A percentile compares a stretch with the other conserved stretches of the same genome.
phyloP scores from a whole-genome alignment of 2,113 vertebrate species.

The Propithecus coquereli region DNA sequence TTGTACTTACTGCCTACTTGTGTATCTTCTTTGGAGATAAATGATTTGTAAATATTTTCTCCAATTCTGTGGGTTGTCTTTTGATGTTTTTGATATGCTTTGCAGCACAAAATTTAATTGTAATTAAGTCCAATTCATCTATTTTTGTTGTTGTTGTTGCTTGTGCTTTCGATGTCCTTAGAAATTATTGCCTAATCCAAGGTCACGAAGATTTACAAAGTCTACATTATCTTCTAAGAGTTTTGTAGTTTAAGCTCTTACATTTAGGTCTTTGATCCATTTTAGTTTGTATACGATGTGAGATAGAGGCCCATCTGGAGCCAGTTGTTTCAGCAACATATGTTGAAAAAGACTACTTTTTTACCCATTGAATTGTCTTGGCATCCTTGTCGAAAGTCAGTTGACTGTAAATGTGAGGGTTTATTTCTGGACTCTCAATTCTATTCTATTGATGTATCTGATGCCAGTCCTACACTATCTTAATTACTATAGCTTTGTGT shows the following conservation, averaged over 20 bases:
- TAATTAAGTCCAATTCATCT: neutral
- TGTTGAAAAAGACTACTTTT: neutral
- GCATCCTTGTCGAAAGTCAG: neutral
- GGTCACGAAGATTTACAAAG: neutral
- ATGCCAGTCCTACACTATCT: neutral
- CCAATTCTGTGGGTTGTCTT: neutral
- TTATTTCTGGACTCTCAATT: neutral
- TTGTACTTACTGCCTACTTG: neutral
- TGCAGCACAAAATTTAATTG: neutral
- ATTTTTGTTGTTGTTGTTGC: neutral
- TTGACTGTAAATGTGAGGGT: neutral
- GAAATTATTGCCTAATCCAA: neutral
- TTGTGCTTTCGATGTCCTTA: neutral
- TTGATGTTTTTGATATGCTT: neutral
- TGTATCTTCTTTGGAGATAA: neutral
- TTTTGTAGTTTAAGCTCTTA: neutral
- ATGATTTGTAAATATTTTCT: neutral
- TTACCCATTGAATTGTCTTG: constrained; percentile 3
- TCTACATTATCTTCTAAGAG: neutral
- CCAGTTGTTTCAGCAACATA: neutral
- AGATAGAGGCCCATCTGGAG: neutral
- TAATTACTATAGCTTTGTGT: neutral
- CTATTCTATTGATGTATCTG: neutral
- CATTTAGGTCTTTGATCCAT: neutral
- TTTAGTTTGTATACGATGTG: neutral